A percentile compares a stretch with the other conserved stretches of the same genome.
Conservation (phyloP, 2,888 invertebrate genomes). For the Deroplatys truncata region DNA sequence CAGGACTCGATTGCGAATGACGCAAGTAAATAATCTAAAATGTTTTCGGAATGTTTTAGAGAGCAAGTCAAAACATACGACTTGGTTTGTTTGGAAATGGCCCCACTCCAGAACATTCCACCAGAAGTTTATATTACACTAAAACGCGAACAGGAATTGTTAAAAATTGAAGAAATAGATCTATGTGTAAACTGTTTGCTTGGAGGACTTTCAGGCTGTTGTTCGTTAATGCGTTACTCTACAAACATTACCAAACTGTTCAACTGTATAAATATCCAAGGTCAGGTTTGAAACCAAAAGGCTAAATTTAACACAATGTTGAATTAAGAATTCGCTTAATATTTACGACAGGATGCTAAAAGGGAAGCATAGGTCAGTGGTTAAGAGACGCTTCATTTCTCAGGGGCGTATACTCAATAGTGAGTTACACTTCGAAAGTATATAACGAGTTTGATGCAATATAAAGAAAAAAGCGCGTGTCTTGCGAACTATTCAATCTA, state of each 20-base stretch:
- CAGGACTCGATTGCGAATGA: too few species aligned
- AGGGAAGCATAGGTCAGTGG: too few species aligned
- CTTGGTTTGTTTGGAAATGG: background rate
- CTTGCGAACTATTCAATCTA: too few species aligned
- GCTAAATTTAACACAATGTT: background rate
- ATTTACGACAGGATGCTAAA: too few species aligned
- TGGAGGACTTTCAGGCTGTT: background rate
- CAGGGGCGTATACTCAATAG: too few species aligned
- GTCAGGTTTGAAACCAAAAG: background rate
- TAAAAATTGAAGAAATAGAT: background rate
- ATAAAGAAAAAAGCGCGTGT: too few species aligned
- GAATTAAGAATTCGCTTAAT: background rate
- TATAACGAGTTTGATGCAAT: too few species aligned
- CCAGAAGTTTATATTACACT: background rate
- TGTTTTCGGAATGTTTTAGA: too few species aligned
- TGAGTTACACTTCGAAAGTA: too few species aligned
- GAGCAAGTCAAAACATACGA: too few species aligned
- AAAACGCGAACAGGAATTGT: background rate
- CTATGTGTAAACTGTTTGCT: background rate
- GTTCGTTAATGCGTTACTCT: background rate
- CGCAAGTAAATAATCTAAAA: too few species aligned
- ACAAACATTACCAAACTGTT: background rate
- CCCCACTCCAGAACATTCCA: background rate
- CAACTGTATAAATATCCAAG: background rate
- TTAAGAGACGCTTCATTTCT: too few species aligned